phyloP scores from a whole-genome alignment of 2,888 invertebrate genomes.

The Dicyrtoma fusca region DNA sequence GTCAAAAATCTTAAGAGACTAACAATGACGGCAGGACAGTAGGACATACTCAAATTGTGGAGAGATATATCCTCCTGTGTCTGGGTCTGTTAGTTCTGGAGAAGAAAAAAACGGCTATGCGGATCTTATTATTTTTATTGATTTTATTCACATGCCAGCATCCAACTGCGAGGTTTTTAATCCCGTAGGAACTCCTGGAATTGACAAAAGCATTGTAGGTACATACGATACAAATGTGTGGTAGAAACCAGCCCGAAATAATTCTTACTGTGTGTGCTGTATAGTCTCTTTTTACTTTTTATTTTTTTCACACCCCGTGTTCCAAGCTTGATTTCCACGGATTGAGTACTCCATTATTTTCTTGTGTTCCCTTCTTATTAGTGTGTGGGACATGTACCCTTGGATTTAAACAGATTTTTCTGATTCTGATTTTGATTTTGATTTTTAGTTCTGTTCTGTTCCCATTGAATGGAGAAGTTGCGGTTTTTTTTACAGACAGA shows the following conservation, averaged over 20 bases:
- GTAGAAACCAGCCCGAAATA: constrained; percentile 8
- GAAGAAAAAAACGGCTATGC: constrained; percentile 25
- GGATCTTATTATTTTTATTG: constrained; percentile 42
- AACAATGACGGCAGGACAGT: too few relatives aligned
- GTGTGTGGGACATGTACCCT: too few relatives aligned
- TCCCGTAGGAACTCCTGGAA: constrained; percentile 43
- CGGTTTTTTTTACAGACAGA: too few relatives aligned
- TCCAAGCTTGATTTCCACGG: too few relatives aligned
- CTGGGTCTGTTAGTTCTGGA: constrained; percentile 17
- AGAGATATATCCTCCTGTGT: too few relatives aligned
- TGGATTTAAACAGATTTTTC: too few relatives aligned
- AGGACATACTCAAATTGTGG: too few relatives aligned
- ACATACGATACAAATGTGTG: constrained; percentile 21
- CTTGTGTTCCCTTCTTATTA: too few relatives aligned
- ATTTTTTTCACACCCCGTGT: constrained; percentile 7
- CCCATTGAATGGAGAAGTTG: too few relatives aligned
- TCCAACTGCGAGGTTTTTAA: constrained; percentile 46
- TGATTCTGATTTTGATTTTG: too few relatives aligned
- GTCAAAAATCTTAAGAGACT: constrained; percentile 17
- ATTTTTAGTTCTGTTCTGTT: too few relatives aligned
- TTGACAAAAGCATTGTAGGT: constrained; percentile 18
- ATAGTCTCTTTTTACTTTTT: neutral
- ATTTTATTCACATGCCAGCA: constrained; percentile 42
- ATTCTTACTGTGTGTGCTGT: constrained; percentile 12
- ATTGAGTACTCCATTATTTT: too few relatives aligned